Evolutionary conservation across 2,888 invertebrate species (phyloP).

Genomic region (Magallana nippona): DNA sequence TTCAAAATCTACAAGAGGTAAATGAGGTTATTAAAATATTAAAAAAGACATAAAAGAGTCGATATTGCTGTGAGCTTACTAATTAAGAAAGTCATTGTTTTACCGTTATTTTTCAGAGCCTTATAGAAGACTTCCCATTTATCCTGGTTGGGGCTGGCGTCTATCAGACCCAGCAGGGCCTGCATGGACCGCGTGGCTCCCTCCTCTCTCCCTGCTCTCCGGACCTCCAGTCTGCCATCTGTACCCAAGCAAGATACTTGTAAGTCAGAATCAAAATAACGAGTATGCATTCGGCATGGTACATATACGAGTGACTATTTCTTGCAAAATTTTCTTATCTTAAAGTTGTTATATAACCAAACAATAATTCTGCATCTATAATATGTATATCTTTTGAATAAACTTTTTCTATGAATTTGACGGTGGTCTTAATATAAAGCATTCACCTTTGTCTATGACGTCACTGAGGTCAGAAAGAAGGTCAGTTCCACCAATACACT

Average conservation of each 20-base stretch:
- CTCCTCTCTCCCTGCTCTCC: neutral
- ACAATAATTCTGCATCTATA: no score
- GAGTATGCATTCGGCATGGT: no score
- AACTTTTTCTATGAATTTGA: no score
- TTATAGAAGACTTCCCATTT: neutral
- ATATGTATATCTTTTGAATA: no score
- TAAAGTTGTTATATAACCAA: no score
- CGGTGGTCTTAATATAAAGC: neutral
- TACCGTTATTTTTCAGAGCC: neutral
- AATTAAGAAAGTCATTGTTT: no score
- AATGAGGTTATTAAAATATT: no score
- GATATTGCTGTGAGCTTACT: no score
- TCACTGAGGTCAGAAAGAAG: neutral
- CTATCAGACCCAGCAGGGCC: neutral
- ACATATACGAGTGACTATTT: no score
- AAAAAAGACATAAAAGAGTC: no score
- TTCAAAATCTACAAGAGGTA: neutral
- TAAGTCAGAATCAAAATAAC: neutral
- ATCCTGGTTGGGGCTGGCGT: neutral
- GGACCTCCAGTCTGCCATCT: neutral
- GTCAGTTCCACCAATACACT: slow-evolving; percentile 12
- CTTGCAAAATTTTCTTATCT: no score
- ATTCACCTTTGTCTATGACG: neutral
- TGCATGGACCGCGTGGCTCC: neutral
- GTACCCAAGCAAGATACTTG: neutral